Percentiles rank a stretch among this genome's conserved stretches.
Evolutionary conservation across 2,113 vertebrate species (phyloP).

Genomic region (Sphyrna mokarran): DNA sequence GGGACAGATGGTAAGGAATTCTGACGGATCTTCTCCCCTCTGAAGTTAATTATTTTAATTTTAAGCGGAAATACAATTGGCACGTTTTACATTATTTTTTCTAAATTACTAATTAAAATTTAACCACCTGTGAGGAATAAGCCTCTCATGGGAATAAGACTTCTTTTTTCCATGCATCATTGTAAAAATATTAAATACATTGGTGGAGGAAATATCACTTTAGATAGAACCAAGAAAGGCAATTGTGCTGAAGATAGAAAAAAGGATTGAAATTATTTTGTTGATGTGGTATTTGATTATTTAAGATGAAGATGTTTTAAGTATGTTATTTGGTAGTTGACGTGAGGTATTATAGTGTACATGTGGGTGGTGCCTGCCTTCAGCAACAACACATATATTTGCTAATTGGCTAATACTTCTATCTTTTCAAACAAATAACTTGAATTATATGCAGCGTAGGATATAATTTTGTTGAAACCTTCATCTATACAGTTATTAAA

Average conservation of each 20-base stretch:
- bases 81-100: background rate
- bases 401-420: background rate
- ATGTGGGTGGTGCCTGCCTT: background rate
- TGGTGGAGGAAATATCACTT: background rate
- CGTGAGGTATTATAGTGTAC: background rate
- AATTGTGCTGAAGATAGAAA: background rate
- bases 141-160: background rate
- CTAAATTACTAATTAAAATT: constrained; percentile 1
- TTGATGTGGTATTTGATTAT: background rate
- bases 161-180: background rate
- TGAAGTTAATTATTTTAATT: background rate
- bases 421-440: constrained; percentile 13
- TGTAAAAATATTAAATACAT: background rate
- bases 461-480: constrained; percentile 17
- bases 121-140: background rate
- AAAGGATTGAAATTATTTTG: background rate
- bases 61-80: background rate
- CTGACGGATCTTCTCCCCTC: background rate
- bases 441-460: background rate
- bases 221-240: background rate
- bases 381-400: background rate
- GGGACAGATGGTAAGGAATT: background rate
- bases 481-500: background rate
- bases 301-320: background rate
- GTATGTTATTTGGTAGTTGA: background rate